These are phyloP conservation scores for Macrosiphum euphorbiae DNA, from an alignment of 2,888 invertebrate species.

Conservation along the genomic window DNA sequence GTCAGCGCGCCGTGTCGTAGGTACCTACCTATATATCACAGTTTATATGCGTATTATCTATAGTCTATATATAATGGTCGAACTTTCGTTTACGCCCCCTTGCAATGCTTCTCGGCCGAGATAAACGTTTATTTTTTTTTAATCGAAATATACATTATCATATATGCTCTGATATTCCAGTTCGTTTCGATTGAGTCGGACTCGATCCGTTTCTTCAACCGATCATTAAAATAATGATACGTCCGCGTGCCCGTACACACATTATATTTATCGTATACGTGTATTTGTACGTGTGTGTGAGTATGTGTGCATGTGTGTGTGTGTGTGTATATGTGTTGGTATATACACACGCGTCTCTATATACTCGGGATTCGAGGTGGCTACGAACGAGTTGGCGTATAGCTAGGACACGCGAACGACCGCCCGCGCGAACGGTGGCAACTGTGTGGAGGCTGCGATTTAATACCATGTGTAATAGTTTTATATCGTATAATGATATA, in stretches of 20 bases:
- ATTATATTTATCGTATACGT: background rate
- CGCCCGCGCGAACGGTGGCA: background rate
- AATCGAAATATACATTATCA: conserved; percentile 7
- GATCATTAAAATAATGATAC: conserved; percentile 38
- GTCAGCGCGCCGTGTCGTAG: background rate
- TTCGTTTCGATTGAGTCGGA: background rate
- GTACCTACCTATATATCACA: background rate
- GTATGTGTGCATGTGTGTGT: too few species aligned
- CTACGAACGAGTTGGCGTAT: background rate
- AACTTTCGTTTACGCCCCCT: background rate
- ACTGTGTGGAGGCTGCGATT: background rate
- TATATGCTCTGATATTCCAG: conserved; percentile 4
- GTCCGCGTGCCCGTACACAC: background rate
- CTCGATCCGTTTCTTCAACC: background rate
- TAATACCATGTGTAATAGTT: background rate
- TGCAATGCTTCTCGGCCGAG: background rate
- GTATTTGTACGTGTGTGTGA: too few species aligned
- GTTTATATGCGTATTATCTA: background rate
- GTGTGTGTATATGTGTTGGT: too few species aligned
- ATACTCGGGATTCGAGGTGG: background rate
- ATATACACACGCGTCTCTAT: too few species aligned
- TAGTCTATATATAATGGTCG: background rate
- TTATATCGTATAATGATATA: background rate
- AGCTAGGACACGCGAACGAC: background rate
- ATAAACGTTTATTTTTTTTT: conserved; percentile 6